Evolutionary conservation across 2,797 vertebrate genomes (phyloP).

Genomic region (Gephyroberyx darwinii): DNA sequence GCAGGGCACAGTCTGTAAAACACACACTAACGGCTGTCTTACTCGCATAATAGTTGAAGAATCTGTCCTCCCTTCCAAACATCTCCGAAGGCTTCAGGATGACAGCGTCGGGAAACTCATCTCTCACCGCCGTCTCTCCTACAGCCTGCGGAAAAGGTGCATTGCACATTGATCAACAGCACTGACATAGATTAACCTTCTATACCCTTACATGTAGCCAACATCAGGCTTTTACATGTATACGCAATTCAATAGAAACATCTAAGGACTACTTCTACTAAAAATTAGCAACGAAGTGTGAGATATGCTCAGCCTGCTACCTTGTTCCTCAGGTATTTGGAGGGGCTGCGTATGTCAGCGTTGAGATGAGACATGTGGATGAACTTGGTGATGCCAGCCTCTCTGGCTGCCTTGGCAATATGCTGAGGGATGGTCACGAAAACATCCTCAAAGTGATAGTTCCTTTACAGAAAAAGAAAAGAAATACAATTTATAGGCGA

Average conservation of each 20-base stretch:
- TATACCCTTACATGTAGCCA: neutral
- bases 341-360: constrained; percentile 89
- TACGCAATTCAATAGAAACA: neutral
- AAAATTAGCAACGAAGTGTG: neutral
- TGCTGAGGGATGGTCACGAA: constrained; percentile 88
- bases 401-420: constrained; percentile 85
- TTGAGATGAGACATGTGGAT: constrained; percentile 96
- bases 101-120: constrained; percentile 90
- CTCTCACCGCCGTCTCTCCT: constrained; percentile 88
- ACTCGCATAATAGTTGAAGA: constrained; percentile 95
- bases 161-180: neutral
- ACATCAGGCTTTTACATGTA: neutral
- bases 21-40: constrained; percentile 47
- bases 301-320: constrained; percentile 62
- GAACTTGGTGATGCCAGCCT: constrained; percentile 89
- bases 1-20: neutral
- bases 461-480: constrained; percentile 77
- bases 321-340: constrained; percentile 94
- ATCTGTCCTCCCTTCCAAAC: constrained; percentile 93
- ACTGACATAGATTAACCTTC: neutral
- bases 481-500: constrained; percentile 11
- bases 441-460: constrained; percentile 89
- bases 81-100: constrained; percentile 95
- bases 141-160: constrained; percentile 82
- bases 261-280: neutral